Percentiles rank a stretch among this genome's conserved stretches.
phyloP scores from a whole-genome alignment of 2,888 invertebrate species.

The Cancer borealis region DNA sequence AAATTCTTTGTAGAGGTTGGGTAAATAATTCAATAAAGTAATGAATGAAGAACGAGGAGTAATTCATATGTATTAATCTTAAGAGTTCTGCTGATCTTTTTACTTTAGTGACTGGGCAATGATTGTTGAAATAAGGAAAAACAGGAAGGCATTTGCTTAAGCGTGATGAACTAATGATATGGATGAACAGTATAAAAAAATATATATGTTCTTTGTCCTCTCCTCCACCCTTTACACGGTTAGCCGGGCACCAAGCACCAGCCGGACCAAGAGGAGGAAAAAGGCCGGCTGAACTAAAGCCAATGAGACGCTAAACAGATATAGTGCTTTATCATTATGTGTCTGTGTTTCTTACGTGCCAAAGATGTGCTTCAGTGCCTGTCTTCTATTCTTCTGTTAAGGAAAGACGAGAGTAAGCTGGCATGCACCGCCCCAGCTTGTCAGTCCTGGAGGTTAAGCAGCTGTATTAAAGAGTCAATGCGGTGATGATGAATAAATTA shows the following conservation, averaged over 20 bases:
- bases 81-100: background rate
- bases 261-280: background rate
- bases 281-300: background rate
- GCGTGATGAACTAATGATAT: background rate
- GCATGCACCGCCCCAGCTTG: no score
- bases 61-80: background rate
- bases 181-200: background rate
- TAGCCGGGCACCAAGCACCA: no score
- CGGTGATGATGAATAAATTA: background rate
- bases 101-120: background rate
- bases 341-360: background rate
- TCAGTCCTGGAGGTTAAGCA: background rate
- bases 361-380: background rate
- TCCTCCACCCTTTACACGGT: no score
- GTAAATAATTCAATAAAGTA: background rate
- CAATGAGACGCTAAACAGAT: background rate
- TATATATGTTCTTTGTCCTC: background rate
- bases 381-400: no score
- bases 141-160: background rate
- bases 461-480: background rate
- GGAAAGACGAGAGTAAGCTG: no score
- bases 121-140: background rate
- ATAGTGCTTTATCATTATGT: background rate
- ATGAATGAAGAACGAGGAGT: background rate
- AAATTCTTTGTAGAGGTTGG: background rate